Evolutionary conservation across 2,888 invertebrate species (phyloP), one percentile per base, ranked within the genome.

Genomic region (Choristoneura rosaceana): DNA sequence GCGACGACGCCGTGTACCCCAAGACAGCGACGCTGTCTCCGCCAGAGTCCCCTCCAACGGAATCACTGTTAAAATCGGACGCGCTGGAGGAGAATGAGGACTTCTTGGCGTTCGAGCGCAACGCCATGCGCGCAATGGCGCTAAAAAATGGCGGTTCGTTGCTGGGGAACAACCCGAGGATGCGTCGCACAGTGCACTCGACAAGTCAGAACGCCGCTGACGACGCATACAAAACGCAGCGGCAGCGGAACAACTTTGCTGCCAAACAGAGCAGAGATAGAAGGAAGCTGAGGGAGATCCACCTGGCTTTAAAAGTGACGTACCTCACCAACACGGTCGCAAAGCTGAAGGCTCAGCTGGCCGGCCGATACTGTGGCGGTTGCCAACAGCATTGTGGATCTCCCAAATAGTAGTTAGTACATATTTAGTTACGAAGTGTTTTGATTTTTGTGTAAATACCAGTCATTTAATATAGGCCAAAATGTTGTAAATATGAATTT

Each of bases 211-310:
- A 90, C 65, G 81, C 78, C 76, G 60, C 97, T 0, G 97, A 98
- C 84, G 97, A 97, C 3, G 96, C 97, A 0, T 99, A 99, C 85
- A 97, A 97, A 93, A 98, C 98, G 80, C 95, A 15, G 41, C 17
- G 61, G 15, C 61, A 61, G 17, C 7, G 98, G 84, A 99, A 99
- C 88, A 99, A 99, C 87, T 97, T 97, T 76, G 99, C 99, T 0
- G 99, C 99, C 0, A 99, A 99, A 88, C 95, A 98, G 79, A 99
- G 98, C 0, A 95, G 99, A 4, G 99, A 99, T 82, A 96, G 98
- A 0, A 94, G 99, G 73, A 95, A 98, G 79, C 96, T 97, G 60
- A 97, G 99, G 81, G 99, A 99, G 87, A 98, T 99, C 96, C 34
- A 34, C 34, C 7, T 99, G 50, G 98, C 98, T 0, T 96, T 99